Evolutionary conservation across 2,797 vertebrate species (phyloP).

Genomic region (Petrocephalus sullivani): DNA sequence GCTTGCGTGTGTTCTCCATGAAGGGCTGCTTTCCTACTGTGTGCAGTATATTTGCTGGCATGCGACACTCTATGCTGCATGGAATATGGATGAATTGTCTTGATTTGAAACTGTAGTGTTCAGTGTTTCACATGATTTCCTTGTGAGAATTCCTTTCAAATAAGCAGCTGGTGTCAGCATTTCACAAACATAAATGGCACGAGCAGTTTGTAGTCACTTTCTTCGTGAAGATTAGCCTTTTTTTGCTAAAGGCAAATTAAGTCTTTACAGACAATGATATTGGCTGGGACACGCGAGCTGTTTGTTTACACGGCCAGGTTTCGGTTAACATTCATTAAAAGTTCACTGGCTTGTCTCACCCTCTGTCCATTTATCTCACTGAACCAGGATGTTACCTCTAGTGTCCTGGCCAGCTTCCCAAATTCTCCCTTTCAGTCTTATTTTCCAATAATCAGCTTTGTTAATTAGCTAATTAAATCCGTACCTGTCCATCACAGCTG

Average conservation of each 20-base stretch:
- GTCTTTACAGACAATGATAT: background rate
- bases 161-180: background rate
- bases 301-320: background rate
- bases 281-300: background rate
- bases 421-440: background rate
- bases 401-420: conserved; percentile 7
- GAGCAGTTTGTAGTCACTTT: background rate
- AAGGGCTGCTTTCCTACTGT: background rate
- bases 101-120: background rate
- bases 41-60: background rate
- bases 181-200: background rate
- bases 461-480: conserved; percentile 11
- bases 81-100: background rate
- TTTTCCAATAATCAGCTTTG: conserved; percentile 13
- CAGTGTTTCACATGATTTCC: background rate
- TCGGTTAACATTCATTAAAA: background rate
- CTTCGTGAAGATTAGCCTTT: background rate
- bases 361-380: background rate
- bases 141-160: background rate
- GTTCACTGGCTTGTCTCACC: background rate
- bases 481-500: background rate
- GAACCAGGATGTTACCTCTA: conserved; percentile 1
- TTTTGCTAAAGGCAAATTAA: background rate
- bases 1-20: background rate
- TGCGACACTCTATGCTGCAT: background rate